Evolutionary conservation across 1,140 invertebrate species (phyloP), one percentile per base, ranked within the genome.

Genomic region (Panagrolaimus sp.): DNA sequence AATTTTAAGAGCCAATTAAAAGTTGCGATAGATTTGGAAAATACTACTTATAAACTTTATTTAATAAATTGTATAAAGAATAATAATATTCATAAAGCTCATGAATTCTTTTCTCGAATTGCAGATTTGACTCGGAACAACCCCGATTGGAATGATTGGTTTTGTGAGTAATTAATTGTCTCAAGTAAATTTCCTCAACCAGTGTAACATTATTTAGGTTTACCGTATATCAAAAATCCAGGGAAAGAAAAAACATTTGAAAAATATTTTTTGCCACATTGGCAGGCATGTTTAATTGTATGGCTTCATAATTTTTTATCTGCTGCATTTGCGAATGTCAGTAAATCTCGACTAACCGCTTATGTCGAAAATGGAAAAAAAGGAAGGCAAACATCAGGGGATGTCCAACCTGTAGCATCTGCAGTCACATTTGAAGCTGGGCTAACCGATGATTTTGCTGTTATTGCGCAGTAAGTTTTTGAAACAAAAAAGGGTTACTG

Each of bases 131-230:
- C 96, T 31, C 91, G 93, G 81, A 89, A 89, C 66, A 91, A 93
- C 82, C 86, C 87, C 65, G 92, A 95, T 81, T 97, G 93, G 92
- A 93, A 90, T 81, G 93, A 96, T 77, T 97, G 93, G 93, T 96
- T 96, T 86, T 90, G 92, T 96, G 88, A 87, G 20, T 70, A 47
- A 5, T 38, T 7, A 38, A 48, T 63, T n/a, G 44, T 42, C 63
- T 66, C 31, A 62, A 48, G 66, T 76, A 42, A n/a, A n/a, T n/a
- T n/a, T n/a, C n/a, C n/a, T 62, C 70, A 23, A 43, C 42, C n/a
- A 31, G 65, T 25, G 25, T 53, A 66, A 20, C 14, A 65, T 74
- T 23, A n/a, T 83, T 43, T 83, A 93, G 92, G 91, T 82, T 87
- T 96, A 67, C 92, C 92, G 7, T 96, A 92, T 83, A 87, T 92